Evolutionary conservation across 2,888 invertebrate species (phyloP), one percentile per base, ranked within the genome.

Genomic region (Himalopsyche anomala): DNA sequence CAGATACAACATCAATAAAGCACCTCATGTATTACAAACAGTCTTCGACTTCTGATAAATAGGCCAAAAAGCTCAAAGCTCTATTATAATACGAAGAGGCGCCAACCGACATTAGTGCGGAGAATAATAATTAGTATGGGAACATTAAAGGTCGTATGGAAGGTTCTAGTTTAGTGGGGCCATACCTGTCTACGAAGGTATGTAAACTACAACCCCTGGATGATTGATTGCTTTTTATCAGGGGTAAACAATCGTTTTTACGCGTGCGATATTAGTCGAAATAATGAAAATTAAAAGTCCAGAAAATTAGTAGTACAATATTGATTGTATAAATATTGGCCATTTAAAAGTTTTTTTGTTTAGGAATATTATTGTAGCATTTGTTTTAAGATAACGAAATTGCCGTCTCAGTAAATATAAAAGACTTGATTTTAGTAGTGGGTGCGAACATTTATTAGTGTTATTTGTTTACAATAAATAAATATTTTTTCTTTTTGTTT

Each of bases 111-210:
- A 74, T 74, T 74, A 74, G 74, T 38, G 74, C 38, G 74, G 19
- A 74, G 74, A 74, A 74, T 38, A 74, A 74, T 74, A 74, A 74
- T 74, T 74, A 74, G 74, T 74, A 74, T 74, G 74, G 74, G 74
- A 74, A 74, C 74, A 74, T 74, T 74, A 74, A 74, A 74, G 74
- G 74, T 74, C 74, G 74, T 74, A 74, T 74, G 74, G 38, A 74
- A 74, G 74, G 74, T 74, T 74, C 74, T 74, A 74, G 74, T 74
- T 74, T 74, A 74, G 74, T 74, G 74, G 74, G 74, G 74, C 74
- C 74, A 74, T 74, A 74, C 74, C 74, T 74, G 74, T 38, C 74
- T 74, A 74, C 36, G 38, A 36, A 74, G 74, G 74, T 36, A 74
- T 74, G 74, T 74, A 74, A 74, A 74, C 74, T 74, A 74, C 74